These are phyloP conservation scores for Onychomys leucogaster DNA, from an alignment of 2,797 vertebrate genomes.

Conservation along the genomic window DNA sequence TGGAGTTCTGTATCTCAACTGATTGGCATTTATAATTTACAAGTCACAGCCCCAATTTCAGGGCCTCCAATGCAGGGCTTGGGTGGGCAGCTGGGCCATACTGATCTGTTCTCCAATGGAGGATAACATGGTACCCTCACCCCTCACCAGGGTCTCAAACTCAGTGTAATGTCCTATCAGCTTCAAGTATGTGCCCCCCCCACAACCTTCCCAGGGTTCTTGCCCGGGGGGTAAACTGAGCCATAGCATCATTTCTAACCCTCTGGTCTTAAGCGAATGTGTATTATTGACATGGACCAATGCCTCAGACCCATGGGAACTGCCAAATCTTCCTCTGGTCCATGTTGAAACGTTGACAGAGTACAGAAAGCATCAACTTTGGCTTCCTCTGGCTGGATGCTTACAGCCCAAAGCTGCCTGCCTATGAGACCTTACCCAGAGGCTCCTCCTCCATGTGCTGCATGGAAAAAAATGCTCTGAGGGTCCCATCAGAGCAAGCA, in stretches of 20 bases:
- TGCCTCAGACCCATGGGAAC: no score
- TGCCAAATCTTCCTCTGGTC: not conserved
- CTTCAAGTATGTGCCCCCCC: not conserved
- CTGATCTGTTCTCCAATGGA: not conserved
- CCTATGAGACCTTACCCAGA: not conserved
- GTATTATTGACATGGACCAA: not conserved
- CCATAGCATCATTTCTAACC: not conserved
- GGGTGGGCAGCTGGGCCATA: not conserved
- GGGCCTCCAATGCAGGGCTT: not conserved
- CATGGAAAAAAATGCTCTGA: not conserved
- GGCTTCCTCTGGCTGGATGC: not conserved
- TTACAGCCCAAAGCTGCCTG: not conserved
- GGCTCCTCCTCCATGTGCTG: not conserved
- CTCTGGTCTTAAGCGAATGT: not conserved
- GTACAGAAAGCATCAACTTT: not conserved
- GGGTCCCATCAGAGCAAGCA: not conserved
- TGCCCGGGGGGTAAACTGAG: not conserved
- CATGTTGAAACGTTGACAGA: not conserved
- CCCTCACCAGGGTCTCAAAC: not conserved
- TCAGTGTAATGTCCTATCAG: not conserved
- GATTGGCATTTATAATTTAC: not conserved
- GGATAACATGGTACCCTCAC: not conserved
- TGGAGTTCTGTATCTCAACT: constrained; percentile 5
- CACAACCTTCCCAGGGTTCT: not conserved
- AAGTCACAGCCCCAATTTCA: constrained; percentile 2